These are phyloP conservation scores for Nyctereutes procyonoides DNA, from an alignment of 2,113 vertebrate species.

Conservation along the genomic window DNA sequence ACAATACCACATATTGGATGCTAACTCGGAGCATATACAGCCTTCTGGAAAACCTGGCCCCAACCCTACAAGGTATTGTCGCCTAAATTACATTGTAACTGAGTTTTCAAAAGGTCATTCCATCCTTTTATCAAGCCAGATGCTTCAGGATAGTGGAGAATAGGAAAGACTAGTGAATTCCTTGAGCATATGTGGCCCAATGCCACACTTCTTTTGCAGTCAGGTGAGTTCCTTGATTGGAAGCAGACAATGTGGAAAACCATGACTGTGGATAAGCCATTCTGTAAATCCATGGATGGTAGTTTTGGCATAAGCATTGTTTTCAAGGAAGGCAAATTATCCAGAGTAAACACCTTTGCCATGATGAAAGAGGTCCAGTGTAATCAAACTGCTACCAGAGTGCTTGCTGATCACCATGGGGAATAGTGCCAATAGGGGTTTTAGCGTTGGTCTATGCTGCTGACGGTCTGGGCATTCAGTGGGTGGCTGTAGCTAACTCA, in stretches of 20 bases:
- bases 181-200: neutral
- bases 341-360: neutral
- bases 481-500: neutral
- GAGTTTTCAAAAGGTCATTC: neutral
- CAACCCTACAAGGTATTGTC: neutral
- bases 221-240: neutral
- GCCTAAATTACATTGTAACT: neutral
- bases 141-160: neutral
- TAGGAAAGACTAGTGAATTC: neutral
- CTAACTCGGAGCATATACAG: neutral
- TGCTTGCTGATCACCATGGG: neutral
- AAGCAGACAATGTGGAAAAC: neutral
- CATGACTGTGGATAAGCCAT: neutral
- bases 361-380: neutral
- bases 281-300: neutral
- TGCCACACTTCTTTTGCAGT: neutral
- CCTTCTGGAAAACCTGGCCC: neutral
- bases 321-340: neutral
- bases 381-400: neutral
- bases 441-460: neutral
- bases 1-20: neutral
- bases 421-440: neutral
- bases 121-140: neutral
- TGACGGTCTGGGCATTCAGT: neutral
- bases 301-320: neutral